Conservation (phyloP, 35 echinoderm and acorn worm species). For the Ophiothrix spiculata region DNA sequence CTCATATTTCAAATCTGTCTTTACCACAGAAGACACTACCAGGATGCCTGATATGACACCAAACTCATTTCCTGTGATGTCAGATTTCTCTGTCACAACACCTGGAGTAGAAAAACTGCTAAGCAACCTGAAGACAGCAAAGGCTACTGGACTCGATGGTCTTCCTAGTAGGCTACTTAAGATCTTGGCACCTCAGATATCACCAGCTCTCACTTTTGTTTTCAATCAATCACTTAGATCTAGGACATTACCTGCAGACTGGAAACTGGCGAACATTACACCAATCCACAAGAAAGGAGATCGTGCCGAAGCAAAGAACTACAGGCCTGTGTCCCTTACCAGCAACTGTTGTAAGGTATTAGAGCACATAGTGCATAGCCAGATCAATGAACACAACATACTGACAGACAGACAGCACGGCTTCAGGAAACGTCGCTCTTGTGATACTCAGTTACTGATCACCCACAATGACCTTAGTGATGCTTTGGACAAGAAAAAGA, state of each 20-base stretch:
- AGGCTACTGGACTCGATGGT: conserved; percentile 45
- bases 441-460: conserved; percentile 31
- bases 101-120: conserved; percentile 23
- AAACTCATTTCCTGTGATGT: neutral
- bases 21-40: conserved; percentile 29
- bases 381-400: conserved; percentile 36
- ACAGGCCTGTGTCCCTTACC: conserved; percentile 41
- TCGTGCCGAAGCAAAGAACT: conserved; percentile 29
- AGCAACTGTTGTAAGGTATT: conserved; percentile 35
- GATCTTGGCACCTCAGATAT: conserved; percentile 3
- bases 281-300: conserved; percentile 40
- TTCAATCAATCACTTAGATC: conserved; percentile 34
- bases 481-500: conserved; percentile 7
- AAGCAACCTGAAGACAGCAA: neutral
- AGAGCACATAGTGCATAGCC: conserved; percentile 19
- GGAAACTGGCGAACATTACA: conserved; percentile 34
- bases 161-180: conserved; percentile 36
- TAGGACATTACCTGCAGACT: neutral
- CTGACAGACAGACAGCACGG: conserved; percentile 38
- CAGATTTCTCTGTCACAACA: conserved; percentile 17
- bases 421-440: conserved; percentile 22
- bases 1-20: conserved; percentile 36
- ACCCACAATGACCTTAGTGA: conserved; percentile 9
- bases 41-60: neutral
- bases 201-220: conserved; percentile 22